Conservation (phyloP, 92 coral and sea anemone species). For the Zoanthus sociatus region DNA sequence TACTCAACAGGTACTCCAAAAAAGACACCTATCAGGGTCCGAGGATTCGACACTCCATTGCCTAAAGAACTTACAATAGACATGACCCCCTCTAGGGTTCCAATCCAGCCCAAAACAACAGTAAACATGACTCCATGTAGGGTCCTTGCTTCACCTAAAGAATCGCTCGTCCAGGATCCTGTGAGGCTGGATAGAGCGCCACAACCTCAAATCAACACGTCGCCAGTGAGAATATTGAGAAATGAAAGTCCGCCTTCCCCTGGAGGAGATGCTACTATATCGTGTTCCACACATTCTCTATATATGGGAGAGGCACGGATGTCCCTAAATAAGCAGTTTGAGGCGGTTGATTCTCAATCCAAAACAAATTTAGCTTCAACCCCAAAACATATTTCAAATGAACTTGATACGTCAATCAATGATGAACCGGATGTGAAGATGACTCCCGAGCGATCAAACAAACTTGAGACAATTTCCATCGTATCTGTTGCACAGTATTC, state of each 20-base stretch:
- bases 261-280: not conserved
- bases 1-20: conserved; percentile 56
- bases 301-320: conserved; percentile 47
- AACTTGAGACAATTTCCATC: not conserved
- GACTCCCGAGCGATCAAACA: not conserved
- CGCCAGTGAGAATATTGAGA: conserved; percentile 18
- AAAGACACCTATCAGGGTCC: conserved; percentile 58
- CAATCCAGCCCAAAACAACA: not conserved
- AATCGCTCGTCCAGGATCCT: not conserved
- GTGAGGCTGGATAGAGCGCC: not conserved
- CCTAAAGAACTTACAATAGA: not conserved
- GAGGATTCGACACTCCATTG: conserved; percentile 70
- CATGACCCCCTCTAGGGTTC: conserved; percentile 45
- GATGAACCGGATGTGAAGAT: not conserved
- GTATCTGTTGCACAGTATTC: conserved; percentile 15
- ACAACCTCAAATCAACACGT: not conserved
- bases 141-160: not conserved
- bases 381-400: not conserved
- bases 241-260: not conserved
- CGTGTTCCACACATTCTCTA: not conserved
- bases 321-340: conserved; percentile 68
- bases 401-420: no score
- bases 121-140: conserved; percentile 18
- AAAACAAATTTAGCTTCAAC: not conserved
- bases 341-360: conserved; percentile 46